Evolutionary conservation across 2,888 invertebrate species (phyloP).

Genomic region (Sphecodes monilicornis): DNA sequence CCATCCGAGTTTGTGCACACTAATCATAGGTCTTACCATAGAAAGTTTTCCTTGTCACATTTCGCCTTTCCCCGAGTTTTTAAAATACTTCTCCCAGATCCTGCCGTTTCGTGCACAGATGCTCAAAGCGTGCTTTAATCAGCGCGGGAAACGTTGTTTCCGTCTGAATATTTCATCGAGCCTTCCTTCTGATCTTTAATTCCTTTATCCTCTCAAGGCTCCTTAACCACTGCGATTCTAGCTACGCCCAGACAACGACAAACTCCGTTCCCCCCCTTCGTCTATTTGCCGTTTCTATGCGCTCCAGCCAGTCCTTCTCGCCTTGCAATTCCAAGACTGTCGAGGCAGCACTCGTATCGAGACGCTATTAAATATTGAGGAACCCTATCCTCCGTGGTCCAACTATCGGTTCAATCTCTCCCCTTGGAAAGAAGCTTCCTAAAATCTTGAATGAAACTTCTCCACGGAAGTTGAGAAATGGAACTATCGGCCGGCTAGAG

Average conservation of each 20-base stretch:
- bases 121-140: conserved; percentile 29
- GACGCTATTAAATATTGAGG: conserved; percentile 84
- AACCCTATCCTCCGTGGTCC: conserved; percentile 66
- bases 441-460: conserved; percentile 47
- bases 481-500: not conserved
- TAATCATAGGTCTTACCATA: not conserved
- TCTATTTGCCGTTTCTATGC: conserved; percentile 57
- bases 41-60: not conserved
- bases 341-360: conserved; percentile 82
- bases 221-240: conserved; percentile 51
- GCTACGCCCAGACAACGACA: conserved; percentile 32
- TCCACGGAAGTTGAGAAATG: conserved; percentile 34
- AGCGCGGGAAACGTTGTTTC: conserved; percentile 37
- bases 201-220: conserved; percentile 53
- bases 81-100: not conserved
- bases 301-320: conserved; percentile 68
- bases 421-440: conserved; percentile 16
- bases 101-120: not conserved
- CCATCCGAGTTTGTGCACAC: not conserved
- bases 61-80: not conserved
- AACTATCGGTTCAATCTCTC: conserved; percentile 21
- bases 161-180: conserved; percentile 55
- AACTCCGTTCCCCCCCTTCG: conserved; percentile 39
- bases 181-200: conserved; percentile 54
- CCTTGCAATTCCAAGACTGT: conserved; percentile 83